Conservation (phyloP, 2,113 vertebrate species). For the Merops nubicus region DNA sequence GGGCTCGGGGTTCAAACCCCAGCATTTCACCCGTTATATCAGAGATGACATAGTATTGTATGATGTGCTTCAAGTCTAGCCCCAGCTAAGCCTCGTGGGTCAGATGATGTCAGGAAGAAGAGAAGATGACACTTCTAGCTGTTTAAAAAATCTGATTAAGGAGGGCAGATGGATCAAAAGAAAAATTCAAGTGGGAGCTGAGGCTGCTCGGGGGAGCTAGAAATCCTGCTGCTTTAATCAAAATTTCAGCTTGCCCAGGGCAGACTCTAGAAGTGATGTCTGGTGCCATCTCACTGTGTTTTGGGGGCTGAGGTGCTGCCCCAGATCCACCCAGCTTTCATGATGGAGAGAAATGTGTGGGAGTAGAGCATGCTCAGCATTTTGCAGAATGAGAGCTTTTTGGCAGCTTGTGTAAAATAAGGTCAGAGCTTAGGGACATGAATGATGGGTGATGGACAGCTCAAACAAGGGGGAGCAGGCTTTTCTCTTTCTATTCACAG, state of each 20-base stretch:
- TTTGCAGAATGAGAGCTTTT: background rate
- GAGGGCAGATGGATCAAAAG: background rate
- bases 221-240: background rate
- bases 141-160: slow-evolving; percentile 9
- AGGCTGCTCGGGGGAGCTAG: background rate
- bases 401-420: background rate
- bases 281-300: background rate
- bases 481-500: background rate
- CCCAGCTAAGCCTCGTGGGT: background rate
- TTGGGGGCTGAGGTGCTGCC: background rate
- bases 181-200: background rate
- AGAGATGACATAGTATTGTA: background rate
- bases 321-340: background rate
- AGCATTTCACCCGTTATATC: too few species aligned
- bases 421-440: background rate
- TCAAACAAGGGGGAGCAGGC: background rate
- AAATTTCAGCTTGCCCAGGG: background rate
- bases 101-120: background rate
- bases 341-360: background rate
- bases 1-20: too few species aligned
- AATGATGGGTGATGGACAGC: background rate
- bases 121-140: background rate
- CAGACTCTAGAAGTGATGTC: background rate
- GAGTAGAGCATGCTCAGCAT: background rate
- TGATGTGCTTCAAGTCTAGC: background rate